Percentiles rank a stretch among this genome's conserved stretches.
Evolutionary conservation across 2,113 vertebrate species (phyloP).

Genomic region (Ovis canadensis): DNA sequence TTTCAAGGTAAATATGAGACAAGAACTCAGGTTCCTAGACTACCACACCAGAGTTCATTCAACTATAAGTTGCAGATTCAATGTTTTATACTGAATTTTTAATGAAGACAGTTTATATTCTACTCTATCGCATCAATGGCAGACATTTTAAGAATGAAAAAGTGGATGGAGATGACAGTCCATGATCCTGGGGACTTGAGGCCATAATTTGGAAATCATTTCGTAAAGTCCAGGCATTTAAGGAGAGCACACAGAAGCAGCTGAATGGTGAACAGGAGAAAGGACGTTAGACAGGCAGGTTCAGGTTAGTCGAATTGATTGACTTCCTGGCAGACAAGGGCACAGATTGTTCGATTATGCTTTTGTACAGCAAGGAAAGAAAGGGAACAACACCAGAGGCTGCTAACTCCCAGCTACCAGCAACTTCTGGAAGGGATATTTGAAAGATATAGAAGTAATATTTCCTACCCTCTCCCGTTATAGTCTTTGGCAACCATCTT

Average conservation of each 20-base stretch:
- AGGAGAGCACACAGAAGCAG: not conserved
- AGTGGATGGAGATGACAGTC: not conserved
- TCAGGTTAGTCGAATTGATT: not conserved
- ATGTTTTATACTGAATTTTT: not conserved
- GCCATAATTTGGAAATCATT: not conserved
- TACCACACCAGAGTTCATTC: not conserved
- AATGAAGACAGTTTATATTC: not conserved
- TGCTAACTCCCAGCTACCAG: not conserved
- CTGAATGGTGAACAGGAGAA: not conserved
- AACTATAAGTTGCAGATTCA: not conserved
- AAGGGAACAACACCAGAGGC: not conserved
- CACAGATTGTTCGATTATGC: conserved; percentile 5
- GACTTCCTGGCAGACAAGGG: not conserved
- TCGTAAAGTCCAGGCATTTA: not conserved
- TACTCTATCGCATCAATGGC: not conserved
- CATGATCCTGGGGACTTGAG: not conserved
- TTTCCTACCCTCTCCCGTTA: not conserved
- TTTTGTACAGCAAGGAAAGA: conserved; percentile 6
- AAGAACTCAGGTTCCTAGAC: not conserved
- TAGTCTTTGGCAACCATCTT: not conserved
- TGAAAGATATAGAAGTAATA: not conserved
- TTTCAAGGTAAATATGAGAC: not conserved
- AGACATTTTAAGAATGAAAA: not conserved
- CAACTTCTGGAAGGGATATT: not conserved
- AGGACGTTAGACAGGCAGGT: not conserved